phyloP scores from a whole-genome alignment of 2,797 vertebrate genomes.

The Yasuhikotakia modesta region DNA sequence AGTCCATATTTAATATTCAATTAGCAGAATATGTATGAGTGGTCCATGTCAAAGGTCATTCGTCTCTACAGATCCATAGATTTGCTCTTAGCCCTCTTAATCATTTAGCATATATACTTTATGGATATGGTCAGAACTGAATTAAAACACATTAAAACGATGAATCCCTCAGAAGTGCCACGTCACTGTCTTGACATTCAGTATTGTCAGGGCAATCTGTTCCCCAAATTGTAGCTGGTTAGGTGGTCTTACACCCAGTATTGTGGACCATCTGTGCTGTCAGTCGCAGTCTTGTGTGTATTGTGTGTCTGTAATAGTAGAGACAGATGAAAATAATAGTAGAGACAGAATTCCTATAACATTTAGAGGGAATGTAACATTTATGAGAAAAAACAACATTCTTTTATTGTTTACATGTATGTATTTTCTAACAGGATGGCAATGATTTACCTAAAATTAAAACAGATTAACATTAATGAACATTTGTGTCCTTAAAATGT shows the following conservation, averaged over 20 bases:
- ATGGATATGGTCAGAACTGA: background rate
- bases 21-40: slow-evolving; percentile 17
- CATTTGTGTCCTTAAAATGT: too few species aligned
- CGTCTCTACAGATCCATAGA: background rate
- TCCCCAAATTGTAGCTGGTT: slow-evolving; percentile 58
- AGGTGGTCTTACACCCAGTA: slow-evolving; percentile 70
- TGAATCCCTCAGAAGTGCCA: background rate
- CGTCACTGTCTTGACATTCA: slow-evolving; percentile 22
- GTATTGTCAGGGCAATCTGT: slow-evolving; percentile 45
- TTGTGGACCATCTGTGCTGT: slow-evolving; percentile 76
- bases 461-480: too few species aligned
- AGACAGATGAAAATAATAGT: background rate
- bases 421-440: too few species aligned
- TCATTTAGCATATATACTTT: background rate
- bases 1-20: slow-evolving; percentile 15
- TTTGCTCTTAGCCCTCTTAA: background rate
- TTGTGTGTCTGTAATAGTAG: background rate
- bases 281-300: slow-evolving; percentile 29
- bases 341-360: background rate
- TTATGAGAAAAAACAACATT: background rate
- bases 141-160: slow-evolving; percentile 8
- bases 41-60: background rate
- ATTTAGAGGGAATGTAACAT: background rate
- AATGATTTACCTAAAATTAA: too few species aligned
- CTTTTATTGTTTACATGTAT: too few species aligned